phyloP scores from a whole-genome alignment of 1,140 invertebrate species.

The Radopholus similis region DNA sequence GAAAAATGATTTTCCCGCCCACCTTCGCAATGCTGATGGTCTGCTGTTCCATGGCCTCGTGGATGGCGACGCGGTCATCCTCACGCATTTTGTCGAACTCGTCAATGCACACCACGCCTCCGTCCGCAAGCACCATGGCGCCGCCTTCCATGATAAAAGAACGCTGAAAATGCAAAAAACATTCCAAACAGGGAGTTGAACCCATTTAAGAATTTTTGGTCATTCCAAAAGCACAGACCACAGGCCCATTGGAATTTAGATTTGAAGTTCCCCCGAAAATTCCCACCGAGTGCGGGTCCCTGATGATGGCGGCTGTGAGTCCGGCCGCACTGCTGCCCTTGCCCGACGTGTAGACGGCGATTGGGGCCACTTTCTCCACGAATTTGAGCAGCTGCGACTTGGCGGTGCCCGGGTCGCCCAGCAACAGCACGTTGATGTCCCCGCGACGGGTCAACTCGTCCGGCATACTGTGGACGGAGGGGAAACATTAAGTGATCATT shows the following conservation, averaged over 20 bases:
- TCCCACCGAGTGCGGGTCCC: conserved; percentile 85
- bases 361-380: conserved; percentile 89
- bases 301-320: conserved; percentile 90
- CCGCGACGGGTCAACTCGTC: conserved; percentile 90
- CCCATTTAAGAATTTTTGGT: neutral
- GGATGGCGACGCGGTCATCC: conserved; percentile 96
- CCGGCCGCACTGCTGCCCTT: conserved; percentile 98
- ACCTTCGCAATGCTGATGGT: conserved; percentile 98
- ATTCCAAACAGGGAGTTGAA: neutral
- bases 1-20: neutral
- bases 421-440: conserved; percentile 89
- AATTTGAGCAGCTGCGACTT: conserved; percentile 97
- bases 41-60: conserved; percentile 99
- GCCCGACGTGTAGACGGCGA: conserved; percentile 93
- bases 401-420: conserved; percentile 97
- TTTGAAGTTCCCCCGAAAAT: too few species aligned
- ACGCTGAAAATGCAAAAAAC: conserved; percentile 67
- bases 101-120: conserved; percentile 97
- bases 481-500: too few species aligned
- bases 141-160: conserved; percentile 99
- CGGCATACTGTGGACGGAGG: conserved; percentile 69
- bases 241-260: conserved; percentile 3
- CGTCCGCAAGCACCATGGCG: conserved; percentile 98
- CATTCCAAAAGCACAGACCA: neutral
- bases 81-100: conserved; percentile 99